A percentile compares a stretch with the other conserved stretches of the same genome.
These are phyloP conservation scores for Osmoderma eremita DNA, from an alignment of 2,888 invertebrate species.

Conservation along the genomic window DNA sequence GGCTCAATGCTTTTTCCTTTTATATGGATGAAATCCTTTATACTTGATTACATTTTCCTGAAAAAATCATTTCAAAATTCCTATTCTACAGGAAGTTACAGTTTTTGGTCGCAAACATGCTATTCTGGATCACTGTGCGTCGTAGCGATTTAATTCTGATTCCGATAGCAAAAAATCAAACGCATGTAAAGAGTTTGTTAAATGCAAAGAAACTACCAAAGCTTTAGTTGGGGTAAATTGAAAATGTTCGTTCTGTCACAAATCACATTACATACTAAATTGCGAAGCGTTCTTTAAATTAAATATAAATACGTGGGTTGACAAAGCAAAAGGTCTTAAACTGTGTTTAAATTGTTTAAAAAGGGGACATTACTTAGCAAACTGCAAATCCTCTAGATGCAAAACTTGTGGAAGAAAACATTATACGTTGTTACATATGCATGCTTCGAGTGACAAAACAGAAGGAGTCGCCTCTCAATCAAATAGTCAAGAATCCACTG, in stretches of 20 bases:
- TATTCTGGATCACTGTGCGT: too few relatives aligned
- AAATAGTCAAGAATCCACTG: not conserved
- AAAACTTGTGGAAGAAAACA: slow-evolving; percentile 10
- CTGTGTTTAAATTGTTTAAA: slow-evolving; percentile 28
- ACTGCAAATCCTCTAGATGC: slow-evolving; percentile 12
- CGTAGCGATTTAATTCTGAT: not conserved
- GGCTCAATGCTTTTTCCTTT: too few relatives aligned
- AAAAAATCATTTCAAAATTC: too few relatives aligned
- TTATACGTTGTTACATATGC: slow-evolving; percentile 1
- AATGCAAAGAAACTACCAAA: not conserved
- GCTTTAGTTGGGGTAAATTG: not conserved
- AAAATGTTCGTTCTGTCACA: slow-evolving; percentile 11
- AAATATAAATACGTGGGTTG: not conserved
- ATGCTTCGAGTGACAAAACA: not conserved
- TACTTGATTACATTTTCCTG: too few relatives aligned
- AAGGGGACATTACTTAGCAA: slow-evolving; percentile 1
- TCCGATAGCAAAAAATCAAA: not conserved
- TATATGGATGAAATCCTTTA: too few relatives aligned
- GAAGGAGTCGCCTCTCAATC: not conserved
- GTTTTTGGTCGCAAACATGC: too few relatives aligned
- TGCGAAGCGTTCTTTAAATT: slow-evolving; percentile 13
- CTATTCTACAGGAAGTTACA: too few relatives aligned
- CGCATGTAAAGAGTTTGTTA: not conserved
- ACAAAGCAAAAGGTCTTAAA: not conserved
- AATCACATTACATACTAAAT: slow-evolving; percentile 15